phyloP scores from a whole-genome alignment of 2,113 vertebrate species.

The Chroicocephalus ridibundus region DNA sequence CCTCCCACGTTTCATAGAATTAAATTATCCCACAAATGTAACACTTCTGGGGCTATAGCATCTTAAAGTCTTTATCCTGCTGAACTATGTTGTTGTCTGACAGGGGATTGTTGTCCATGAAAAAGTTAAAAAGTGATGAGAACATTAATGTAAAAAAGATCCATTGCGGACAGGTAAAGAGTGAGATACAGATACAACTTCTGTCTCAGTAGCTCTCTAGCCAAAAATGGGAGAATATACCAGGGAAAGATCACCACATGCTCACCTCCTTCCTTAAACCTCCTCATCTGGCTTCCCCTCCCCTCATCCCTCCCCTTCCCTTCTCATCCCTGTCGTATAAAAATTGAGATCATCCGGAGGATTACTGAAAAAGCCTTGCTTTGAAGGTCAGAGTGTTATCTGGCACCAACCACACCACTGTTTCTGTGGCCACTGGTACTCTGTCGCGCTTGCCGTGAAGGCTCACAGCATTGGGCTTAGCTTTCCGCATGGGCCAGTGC shows the following conservation, averaged over 20 bases:
- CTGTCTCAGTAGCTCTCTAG: neutral
- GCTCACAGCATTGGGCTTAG: constrained; percentile 77
- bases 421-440: constrained; percentile 77
- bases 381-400: constrained; percentile 79
- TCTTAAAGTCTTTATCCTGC: neutral
- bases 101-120: neutral
- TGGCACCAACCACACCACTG: constrained; percentile 78
- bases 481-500: constrained; percentile 75
- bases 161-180: neutral
- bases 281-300: neutral
- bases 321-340: neutral
- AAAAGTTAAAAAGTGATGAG: neutral
- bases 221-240: neutral
- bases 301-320: neutral
- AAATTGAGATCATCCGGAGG: neutral
- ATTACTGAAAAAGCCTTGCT: constrained; percentile 81
- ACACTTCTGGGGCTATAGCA: neutral
- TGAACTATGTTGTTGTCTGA: neutral
- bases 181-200: neutral
- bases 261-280: neutral
- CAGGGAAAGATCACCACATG: neutral
- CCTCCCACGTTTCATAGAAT: neutral
- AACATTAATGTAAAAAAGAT: neutral
- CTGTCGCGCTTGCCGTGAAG: constrained; percentile 77
- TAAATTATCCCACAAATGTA: neutral